Base-by-base conservation (phyloP, 2,888 invertebrate species). In the Protophormia terraenovae region DNA sequence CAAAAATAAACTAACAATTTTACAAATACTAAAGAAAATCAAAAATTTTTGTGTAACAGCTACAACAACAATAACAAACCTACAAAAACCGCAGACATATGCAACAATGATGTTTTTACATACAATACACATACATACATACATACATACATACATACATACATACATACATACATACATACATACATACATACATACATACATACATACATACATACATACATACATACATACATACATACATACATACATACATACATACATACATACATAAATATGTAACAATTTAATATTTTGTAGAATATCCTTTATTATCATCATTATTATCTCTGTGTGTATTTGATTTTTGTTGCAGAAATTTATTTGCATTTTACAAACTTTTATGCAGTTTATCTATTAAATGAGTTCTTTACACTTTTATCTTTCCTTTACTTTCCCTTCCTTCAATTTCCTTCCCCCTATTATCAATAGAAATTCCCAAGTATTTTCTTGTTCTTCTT, bases 71-170 rank as follows among this genome's bases (percentile, higher is more conserved):
- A 55, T 67, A 85, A 69, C 82, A 86, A 84, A 86, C 83, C 66
- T 80, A 84, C 58, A 78, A 55, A 71, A 87, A 87, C 88, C 88
- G 87, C 88, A 88, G 88, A 88, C 88, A 88, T 82, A 87, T 88
- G 88, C 88, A 88, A 86, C 86, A 85, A 78, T 73, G 85, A 84
- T 75, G 79, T 66, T 60, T 35, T 24, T 73, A 32, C 66, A 76
- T 66, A 76, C 53, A n/a, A 16, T 22, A 35, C 29, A 38, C 45
- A 45, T 41, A 47, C 19, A 35, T 64, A 22, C 80, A 55, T 58
- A 14, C 38, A 10, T n/a, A n/a, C 45, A 41, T 12, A 2, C 16
- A 7, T 22, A 64, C 10, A 7, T 24, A 45, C 6, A 45, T 32
- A 6, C 41, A 29, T 2, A 16, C 27, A 24, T 8, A 12, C 3